These are phyloP conservation scores for Argentina silus DNA, from an alignment of 2,797 vertebrate species.

Conservation along the genomic window DNA sequence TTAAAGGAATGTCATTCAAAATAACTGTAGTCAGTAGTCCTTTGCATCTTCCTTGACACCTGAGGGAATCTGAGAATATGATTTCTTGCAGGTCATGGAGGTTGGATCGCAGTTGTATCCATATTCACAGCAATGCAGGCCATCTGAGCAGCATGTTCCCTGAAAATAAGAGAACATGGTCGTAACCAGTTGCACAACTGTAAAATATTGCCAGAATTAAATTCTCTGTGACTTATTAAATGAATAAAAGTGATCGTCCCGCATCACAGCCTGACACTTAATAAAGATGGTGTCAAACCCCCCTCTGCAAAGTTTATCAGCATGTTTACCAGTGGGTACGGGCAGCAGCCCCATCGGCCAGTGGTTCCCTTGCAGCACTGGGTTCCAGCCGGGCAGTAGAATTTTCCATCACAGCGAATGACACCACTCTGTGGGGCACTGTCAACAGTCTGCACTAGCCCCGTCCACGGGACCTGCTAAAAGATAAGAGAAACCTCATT, in stretches of 20 bases:
- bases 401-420: slow-evolving; percentile 66
- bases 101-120: slow-evolving; percentile 56
- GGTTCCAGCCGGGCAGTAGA: slow-evolving; percentile 57
- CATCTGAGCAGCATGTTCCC: slow-evolving; percentile 69
- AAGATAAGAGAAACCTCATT: neutral
- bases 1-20: neutral
- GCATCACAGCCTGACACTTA: too few relatives aligned
- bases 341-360: slow-evolving; percentile 74
- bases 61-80: slow-evolving; percentile 26
- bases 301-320: neutral
- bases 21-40: slow-evolving; percentile 2
- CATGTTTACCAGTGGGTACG: slow-evolving; percentile 66
- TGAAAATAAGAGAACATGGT: slow-evolving; percentile 47
- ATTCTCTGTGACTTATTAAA: too few relatives aligned
- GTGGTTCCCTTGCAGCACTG: slow-evolving; percentile 64
- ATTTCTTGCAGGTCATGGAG: slow-evolving; percentile 35
- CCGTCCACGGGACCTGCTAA: slow-evolving; percentile 41
- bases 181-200: too few relatives aligned
- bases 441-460: slow-evolving; percentile 25
- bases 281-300: neutral
- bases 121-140: slow-evolving; percentile 69
- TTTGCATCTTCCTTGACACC: slow-evolving; percentile 23
- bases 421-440: slow-evolving; percentile 2
- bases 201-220: too few relatives aligned
- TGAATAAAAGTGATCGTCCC: too few relatives aligned